A percentile compares a stretch with the other conserved stretches of the same genome.
Conservation (phyloP, 2,797 vertebrate genomes). For the Ctenosaura bakeri region DNA sequence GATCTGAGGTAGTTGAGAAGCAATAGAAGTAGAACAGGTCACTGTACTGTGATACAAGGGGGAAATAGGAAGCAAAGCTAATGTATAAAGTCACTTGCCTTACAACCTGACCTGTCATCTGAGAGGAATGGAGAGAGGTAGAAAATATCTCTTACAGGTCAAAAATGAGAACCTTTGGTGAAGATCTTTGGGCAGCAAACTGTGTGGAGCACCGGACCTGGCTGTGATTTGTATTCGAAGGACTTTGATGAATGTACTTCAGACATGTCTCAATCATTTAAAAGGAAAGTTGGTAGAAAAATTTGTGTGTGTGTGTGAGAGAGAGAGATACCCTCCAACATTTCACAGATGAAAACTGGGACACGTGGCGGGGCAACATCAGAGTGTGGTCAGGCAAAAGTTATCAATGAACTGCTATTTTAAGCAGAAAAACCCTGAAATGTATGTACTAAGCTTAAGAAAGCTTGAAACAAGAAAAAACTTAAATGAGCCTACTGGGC, state of each 20-base stretch:
- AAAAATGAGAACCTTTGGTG: slow-evolving; percentile 38
- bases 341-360: too few relatives aligned
- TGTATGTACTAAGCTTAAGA: too few relatives aligned
- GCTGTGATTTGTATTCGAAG: slow-evolving; percentile 24
- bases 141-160: slow-evolving; percentile 20
- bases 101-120: slow-evolving; percentile 8
- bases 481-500: too few relatives aligned
- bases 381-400: too few relatives aligned
- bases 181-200: slow-evolving; percentile 29
- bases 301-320: too few relatives aligned
- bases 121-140: not conserved
- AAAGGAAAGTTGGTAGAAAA: not conserved
- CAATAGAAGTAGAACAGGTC: not conserved
- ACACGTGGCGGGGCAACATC: too few relatives aligned
- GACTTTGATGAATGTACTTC: slow-evolving; percentile 21
- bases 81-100: slow-evolving; percentile 14
- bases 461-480: too few relatives aligned
- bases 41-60: slow-evolving; percentile 7
- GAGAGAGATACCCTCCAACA: too few relatives aligned
- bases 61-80: slow-evolving; percentile 27
- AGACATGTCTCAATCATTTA: slow-evolving; percentile 10
- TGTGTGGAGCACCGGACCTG: not conserved
- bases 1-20: slow-evolving; percentile 68
- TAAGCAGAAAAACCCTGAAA: too few relatives aligned
- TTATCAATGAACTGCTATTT: too few relatives aligned